These are phyloP conservation scores for Melikaiella ostensackeni DNA, from an alignment of 2,888 invertebrate species.

Conservation along the genomic window DNA sequence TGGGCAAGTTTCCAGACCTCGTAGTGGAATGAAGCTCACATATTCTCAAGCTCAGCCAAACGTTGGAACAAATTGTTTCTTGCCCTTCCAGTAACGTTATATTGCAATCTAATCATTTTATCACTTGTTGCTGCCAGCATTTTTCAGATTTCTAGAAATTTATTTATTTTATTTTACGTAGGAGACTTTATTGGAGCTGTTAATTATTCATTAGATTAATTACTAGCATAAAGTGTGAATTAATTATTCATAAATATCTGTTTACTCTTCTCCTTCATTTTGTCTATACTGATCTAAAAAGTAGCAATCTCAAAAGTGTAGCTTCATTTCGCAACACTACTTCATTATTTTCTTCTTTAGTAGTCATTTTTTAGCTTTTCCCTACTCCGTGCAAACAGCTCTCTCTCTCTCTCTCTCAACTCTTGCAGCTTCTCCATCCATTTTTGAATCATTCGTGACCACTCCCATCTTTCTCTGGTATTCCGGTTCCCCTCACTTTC, in stretches of 20 bases:
- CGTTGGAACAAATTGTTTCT: constrained; percentile 30
- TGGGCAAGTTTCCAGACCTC: constrained; percentile 34
- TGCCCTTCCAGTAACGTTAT: constrained; percentile 4
- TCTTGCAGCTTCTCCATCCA: too few species aligned
- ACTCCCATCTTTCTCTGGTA: too few species aligned
- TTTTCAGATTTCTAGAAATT: background rate
- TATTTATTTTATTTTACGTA: background rate
- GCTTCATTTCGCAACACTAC: too few species aligned
- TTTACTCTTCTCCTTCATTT: too few species aligned
- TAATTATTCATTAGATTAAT: background rate
- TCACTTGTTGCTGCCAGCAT: constrained; percentile 18
- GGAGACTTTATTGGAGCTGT: background rate
- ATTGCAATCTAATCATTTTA: constrained; percentile 22
- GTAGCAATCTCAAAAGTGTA: too few species aligned
- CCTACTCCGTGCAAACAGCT: too few species aligned
- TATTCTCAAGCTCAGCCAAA: constrained; percentile 30
- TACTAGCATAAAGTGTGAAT: background rate
- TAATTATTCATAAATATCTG: background rate
- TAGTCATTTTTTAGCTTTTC: too few species aligned
- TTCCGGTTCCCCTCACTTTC: too few species aligned
- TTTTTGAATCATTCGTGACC: too few species aligned
- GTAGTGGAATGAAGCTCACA: constrained; percentile 24
- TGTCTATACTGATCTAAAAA: too few species aligned
- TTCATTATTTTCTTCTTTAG: too few species aligned
- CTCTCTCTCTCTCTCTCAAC: too few species aligned